Evolutionary conservation across 2,113 vertebrate species (phyloP).

Genomic region (Rhinopomastus cyanomelas): DNA sequence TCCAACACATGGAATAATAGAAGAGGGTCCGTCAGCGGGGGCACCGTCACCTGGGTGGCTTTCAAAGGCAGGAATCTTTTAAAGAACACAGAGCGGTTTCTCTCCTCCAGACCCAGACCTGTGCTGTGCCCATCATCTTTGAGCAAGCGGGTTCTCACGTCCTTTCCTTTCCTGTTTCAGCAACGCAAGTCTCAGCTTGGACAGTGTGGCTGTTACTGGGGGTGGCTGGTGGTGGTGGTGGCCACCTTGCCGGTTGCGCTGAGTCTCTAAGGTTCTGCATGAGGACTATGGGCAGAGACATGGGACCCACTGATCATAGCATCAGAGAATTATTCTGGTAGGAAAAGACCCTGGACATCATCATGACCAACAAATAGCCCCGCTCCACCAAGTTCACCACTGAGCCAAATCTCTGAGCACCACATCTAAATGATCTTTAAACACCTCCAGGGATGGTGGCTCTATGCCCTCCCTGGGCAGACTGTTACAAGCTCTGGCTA

Average conservation of each 20-base stretch:
- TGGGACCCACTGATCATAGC: background rate
- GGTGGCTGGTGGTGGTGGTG: background rate
- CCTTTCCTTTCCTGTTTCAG: background rate
- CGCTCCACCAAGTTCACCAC: no score
- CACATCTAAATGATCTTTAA: no score
- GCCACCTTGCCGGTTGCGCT: background rate
- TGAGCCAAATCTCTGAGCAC: no score
- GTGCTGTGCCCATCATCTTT: background rate
- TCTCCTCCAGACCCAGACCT: background rate
- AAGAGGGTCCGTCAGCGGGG: slow-evolving; percentile 13
- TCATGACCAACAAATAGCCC: no score
- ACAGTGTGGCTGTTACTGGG: background rate
- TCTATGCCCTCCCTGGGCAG: no score
- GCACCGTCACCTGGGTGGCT: background rate
- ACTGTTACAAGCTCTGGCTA: no score
- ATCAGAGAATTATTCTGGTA: no score
- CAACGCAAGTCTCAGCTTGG: fast-evolving
- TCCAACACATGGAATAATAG: slow-evolving; percentile 61
- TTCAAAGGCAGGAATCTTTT: slow-evolving; percentile 18
- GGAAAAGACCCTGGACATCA: no score
- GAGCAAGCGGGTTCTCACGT: fast-evolving
- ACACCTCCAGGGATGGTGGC: no score
- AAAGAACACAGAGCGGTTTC: background rate
- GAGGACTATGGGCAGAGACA: background rate
- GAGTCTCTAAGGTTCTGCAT: fast-evolving